Conservation (phyloP, 2,888 invertebrate species). For the Drosophila lutescens region DNA sequence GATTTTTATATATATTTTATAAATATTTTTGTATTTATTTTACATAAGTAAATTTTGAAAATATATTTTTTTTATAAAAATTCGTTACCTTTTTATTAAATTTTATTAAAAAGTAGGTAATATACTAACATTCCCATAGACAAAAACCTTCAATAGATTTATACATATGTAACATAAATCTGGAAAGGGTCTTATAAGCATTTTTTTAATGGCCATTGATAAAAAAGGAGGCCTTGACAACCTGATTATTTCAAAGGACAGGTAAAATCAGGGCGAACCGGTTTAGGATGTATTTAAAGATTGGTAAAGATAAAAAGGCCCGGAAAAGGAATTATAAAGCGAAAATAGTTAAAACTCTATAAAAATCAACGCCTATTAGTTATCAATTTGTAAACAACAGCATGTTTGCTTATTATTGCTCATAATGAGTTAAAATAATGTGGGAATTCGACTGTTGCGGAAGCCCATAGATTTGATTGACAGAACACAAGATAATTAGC, state of each 20-base stretch:
- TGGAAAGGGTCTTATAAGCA: neutral
- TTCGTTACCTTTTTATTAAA: too few relatives aligned
- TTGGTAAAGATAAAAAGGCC: neutral
- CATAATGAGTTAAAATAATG: neutral
- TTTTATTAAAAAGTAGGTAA: too few relatives aligned
- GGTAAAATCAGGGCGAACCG: neutral
- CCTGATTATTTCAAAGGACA: neutral
- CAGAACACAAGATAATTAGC: slow-evolving; percentile 14
- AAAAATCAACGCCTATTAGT: neutral
- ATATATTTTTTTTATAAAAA: too few relatives aligned
- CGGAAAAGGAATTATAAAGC: neutral
- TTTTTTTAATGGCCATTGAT: too few relatives aligned
- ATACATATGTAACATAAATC: too few relatives aligned
- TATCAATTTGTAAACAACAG: neutral
- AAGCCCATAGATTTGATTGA: slow-evolving; percentile 1
- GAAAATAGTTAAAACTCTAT: neutral
- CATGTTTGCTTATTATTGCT: neutral
- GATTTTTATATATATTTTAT: too few relatives aligned
- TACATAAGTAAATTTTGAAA: too few relatives aligned
- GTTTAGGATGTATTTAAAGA: neutral
- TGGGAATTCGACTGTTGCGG: slow-evolving; percentile 7
- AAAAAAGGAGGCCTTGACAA: neutral
- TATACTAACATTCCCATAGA: too few relatives aligned
- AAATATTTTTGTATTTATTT: too few relatives aligned
- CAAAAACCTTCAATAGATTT: too few relatives aligned